Conservation (phyloP, 2,888 invertebrate species). For the Penaeus monodon region DNA sequence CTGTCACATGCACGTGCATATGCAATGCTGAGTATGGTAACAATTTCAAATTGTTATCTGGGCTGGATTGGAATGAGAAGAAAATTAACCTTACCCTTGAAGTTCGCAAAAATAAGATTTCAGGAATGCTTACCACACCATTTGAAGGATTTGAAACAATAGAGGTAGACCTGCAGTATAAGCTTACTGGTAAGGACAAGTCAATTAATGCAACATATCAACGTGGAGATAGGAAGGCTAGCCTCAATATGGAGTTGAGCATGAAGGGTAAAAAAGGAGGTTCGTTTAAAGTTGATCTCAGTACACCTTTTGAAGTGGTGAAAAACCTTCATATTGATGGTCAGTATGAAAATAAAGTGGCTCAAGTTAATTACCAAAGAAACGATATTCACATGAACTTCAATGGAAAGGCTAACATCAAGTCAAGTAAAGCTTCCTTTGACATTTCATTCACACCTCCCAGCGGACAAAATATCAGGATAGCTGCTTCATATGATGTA, state of each 20-base stretch:
- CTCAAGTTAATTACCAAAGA: conserved; percentile 45
- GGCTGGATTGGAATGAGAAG: conserved; percentile 36
- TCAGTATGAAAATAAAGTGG: conserved; percentile 45
- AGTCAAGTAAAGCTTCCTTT: conserved; percentile 48
- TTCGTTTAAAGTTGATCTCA: conserved; percentile 37
- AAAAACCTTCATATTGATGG: conserved; percentile 44
- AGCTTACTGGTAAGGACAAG: conserved; percentile 31
- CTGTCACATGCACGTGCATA: conserved; percentile 32
- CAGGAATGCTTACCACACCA: conserved; percentile 46
- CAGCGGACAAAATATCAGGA: conserved; percentile 22
- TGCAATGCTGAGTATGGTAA: conserved; percentile 34
- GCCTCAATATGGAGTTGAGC: conserved; percentile 42
- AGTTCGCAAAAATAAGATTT: conserved; percentile 20
- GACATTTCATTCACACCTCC: conserved; percentile 52
- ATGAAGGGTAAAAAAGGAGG: conserved; percentile 34
- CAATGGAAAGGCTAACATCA: conserved; percentile 51
- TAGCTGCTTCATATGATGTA: conserved; percentile 49
- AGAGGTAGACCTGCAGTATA: conserved; percentile 33
- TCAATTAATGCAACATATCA: conserved; percentile 40
- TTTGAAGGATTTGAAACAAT: conserved; percentile 46
- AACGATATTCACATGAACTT: conserved; percentile 50
- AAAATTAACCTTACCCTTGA: conserved; percentile 23
- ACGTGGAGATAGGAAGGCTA: conserved; percentile 36
- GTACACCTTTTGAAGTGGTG: conserved; percentile 55
- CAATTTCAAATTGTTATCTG: conserved; percentile 23